Evolutionary conservation across 2,113 vertebrate species (phyloP).

Genomic region (Tragelaphus scriptus): DNA sequence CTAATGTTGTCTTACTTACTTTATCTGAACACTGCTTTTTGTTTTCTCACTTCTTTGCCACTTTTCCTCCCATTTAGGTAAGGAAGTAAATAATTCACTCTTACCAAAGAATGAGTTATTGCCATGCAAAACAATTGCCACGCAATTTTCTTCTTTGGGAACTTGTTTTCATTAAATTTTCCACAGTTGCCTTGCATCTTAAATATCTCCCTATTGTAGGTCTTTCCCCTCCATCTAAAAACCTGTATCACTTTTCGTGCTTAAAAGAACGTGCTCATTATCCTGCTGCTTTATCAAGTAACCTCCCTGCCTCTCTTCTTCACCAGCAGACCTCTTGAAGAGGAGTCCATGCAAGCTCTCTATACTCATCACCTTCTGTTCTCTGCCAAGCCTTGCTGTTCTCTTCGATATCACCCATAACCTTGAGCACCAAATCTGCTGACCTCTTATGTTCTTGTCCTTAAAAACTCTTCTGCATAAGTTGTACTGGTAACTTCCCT

Average conservation of each 20-base stretch:
- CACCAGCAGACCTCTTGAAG: background rate
- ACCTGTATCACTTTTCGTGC: background rate
- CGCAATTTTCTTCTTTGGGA: background rate
- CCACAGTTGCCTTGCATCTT: background rate
- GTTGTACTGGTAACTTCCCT: background rate
- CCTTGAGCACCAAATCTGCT: background rate
- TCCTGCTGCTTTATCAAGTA: background rate
- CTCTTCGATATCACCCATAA: background rate
- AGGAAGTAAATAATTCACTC: background rate
- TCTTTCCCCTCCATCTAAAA: background rate
- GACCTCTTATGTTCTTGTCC: background rate
- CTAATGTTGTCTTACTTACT: background rate
- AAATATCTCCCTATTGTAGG: background rate
- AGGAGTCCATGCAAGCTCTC: background rate
- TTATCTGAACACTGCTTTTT: background rate
- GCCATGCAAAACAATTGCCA: background rate
- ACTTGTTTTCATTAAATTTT: background rate
- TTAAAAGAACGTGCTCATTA: background rate
- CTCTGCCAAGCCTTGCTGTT: background rate
- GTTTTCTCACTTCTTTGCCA: background rate
- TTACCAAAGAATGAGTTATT: background rate
- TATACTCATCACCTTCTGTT: background rate
- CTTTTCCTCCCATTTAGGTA: background rate
- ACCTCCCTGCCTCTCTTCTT: background rate
- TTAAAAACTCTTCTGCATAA: background rate